Evolutionary conservation across 2,113 vertebrate genomes (phyloP), one percentile per base, ranked within the genome.

Genomic region (Sebastes schlegelii): DNA sequence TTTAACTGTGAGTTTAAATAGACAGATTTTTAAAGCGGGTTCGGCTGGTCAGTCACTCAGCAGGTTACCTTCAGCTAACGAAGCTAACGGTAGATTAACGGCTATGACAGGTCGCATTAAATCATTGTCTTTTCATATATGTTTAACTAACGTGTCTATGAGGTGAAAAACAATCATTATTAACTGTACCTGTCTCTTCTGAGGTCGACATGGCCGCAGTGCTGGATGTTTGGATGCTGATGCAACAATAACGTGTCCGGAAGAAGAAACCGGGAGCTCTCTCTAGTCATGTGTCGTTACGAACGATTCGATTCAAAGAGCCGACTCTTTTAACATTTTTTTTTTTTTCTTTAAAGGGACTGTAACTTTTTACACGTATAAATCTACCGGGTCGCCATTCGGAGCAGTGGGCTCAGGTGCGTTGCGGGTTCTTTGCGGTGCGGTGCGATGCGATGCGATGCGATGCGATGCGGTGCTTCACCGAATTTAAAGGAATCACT

Each of bases 161-260:
- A 54, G 23, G 26, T 34, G 0, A 21, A 10, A 72, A 6, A 26
- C 10, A 51, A 4, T 42, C 1, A 4, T 5, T 0, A 16, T 45
- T 8, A 2, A 48, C 11, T 17, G 72, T 92, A 96, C 95, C 95
- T 92, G 88, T 64, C 6, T 95, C 93, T 86, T 58, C 94, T 8
- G 91, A 79, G 58, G 54, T 80, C 86, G 95, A 92, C 95, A 96
- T 96, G 5, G 21, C 62, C 8, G 49, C 85, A 12, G 79, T 4
- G 64, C 8, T 57, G 40, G 42, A 54, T 23, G 54, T 42, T 19
- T 23, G 42, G 79, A 80, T 90, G 93, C 95, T 96, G 95, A 96
- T 96, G 95, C 95, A 96, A 96, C 93, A 94, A 90, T 90, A 92
- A 92, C 88, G 94, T 93, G 93, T 74, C 88, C 92, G 91, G 92